phyloP scores from a whole-genome alignment of 1,140 invertebrate genomes.

The Elymnias hypermnestra region DNA sequence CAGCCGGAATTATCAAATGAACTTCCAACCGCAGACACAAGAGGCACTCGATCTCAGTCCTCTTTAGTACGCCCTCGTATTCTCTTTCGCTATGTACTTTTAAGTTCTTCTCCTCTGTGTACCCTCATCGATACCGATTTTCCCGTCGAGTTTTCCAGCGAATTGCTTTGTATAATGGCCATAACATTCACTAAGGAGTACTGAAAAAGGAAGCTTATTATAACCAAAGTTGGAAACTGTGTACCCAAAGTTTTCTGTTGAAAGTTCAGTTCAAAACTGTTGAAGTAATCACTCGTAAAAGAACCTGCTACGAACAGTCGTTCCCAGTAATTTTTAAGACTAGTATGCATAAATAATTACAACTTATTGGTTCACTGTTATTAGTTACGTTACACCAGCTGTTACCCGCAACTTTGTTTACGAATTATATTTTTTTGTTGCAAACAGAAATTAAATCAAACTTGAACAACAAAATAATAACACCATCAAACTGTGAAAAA shows the following conservation, averaged over 20 bases:
- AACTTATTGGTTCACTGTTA: too few species aligned
- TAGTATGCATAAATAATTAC: neutral
- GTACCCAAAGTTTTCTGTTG: neutral
- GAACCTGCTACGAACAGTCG: neutral
- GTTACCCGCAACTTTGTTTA: too few species aligned
- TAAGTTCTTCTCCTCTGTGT: conserved; percentile 1
- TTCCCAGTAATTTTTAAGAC: neutral
- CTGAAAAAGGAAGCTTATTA: neutral
- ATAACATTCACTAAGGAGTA: neutral
- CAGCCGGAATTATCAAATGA: conserved; percentile 6
- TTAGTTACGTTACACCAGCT: too few species aligned
- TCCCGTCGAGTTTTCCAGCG: conserved; percentile 4
- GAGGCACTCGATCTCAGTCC: conserved; percentile 8
- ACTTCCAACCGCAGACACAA: conserved; percentile 9
- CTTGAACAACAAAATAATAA: too few species aligned
- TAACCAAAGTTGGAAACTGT: neutral
- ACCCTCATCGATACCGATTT: conserved; percentile 12
- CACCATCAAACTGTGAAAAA: too few species aligned
- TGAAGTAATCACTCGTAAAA: neutral
- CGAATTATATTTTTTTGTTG: too few species aligned
- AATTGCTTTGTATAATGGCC: neutral
- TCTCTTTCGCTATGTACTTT: neutral
- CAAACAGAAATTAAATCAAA: too few species aligned
- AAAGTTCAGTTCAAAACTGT: too few species aligned
- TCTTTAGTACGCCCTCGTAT: neutral